Base-by-base conservation (phyloP, 2,888 invertebrate species). In the Sinopyrophorus schimmeli region DNA sequence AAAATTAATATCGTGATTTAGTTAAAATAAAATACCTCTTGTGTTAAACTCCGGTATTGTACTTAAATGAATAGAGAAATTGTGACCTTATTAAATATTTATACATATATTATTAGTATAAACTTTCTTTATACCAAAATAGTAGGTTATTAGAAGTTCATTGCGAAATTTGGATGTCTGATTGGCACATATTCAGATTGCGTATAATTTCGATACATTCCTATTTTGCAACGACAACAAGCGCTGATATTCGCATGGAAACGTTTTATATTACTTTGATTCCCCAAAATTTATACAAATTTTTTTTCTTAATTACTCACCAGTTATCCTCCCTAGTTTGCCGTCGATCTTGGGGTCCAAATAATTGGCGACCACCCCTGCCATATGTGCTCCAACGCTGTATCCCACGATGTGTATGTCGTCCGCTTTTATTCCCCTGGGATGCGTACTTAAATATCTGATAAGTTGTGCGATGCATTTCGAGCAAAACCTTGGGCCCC, bases 371-470 rank as follows among this genome's bases (percentile, higher is more conserved):
- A 89, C 85, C 27, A 91, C 76, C 0, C 91, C 91, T 3, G 89
- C 84, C 47, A 92, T 91, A 64, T 92, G 91, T 0, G 91, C 90
- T 1, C 91, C 91, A 14, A 91, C 88, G 68, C 90, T 90, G 74
- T 91, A 92, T 0, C 92, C 92, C 44, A 92, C 85, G 1, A 91
- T 80, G 69, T 92, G 92, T 20, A 91, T 69, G 48, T 81, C 78
- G 65, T 89, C 86, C 0, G 89, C 88, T 16, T 77, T 79, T 0
- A 87, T 81, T 1, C 89, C 82, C 57, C 89, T 81, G 0, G 89
- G 89, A 74, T 91, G 90, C 44, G 83, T 80, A 46, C 84, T 83
- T 55, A 92, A 71, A 66, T 89, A 92, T 66, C 84, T 83, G 30
- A 91, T 80, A 62, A 92, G 72, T 68, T 92, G 91, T 3, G 90